These are phyloP conservation scores for Rotaria sp. DNA, from an alignment of 2,888 invertebrate species.

Conservation along the genomic window DNA sequence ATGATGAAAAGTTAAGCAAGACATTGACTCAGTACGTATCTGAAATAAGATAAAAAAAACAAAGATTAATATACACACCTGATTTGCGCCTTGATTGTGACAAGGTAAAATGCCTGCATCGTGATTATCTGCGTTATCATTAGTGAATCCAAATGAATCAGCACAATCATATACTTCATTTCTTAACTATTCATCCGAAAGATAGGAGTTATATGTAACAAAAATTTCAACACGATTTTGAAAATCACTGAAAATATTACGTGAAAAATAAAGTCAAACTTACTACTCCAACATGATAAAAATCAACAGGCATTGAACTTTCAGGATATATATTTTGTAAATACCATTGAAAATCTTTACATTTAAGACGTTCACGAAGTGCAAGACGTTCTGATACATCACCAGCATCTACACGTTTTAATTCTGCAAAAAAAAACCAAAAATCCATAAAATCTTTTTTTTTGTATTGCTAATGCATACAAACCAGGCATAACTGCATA, in stretches of 20 bases:
- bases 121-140: not conserved
- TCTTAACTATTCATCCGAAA: not conserved
- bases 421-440: not conserved
- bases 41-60: not conserved
- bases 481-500: constrained; percentile 44
- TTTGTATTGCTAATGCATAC: not conserved
- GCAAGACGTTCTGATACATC: constrained; percentile 75
- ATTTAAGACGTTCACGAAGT: constrained; percentile 74
- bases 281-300: constrained; percentile 79
- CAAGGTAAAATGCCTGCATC: constrained; percentile 6
- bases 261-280: not conserved
- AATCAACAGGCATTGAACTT: constrained; percentile 92
- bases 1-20: not conserved
- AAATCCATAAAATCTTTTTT: not conserved
- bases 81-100: not conserved
- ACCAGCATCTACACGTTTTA: constrained; percentile 58
- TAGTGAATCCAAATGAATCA: not conserved
- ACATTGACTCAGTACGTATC: not conserved
- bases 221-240: not conserved
- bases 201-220: not conserved
- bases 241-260: not conserved
- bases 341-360: constrained; percentile 96
- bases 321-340: constrained; percentile 94
- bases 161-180: not conserved
- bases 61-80: not conserved